Evolutionary conservation across 1,140 invertebrate species (phyloP), one percentile per base, ranked within the genome.

Genomic region (Drosophila tsacasi): DNA sequence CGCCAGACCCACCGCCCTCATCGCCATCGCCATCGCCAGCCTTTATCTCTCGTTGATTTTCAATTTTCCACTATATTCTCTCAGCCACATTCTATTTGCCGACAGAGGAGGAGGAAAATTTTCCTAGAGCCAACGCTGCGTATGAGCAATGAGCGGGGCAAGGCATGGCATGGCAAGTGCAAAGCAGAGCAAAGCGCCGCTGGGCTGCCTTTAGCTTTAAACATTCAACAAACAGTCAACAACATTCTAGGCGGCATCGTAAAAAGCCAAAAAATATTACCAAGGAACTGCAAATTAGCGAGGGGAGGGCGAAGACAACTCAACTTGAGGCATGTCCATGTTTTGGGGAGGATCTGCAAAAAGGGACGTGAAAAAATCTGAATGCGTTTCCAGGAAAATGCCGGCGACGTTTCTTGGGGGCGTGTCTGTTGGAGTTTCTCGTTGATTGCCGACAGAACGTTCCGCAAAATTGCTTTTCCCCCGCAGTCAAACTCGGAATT

Each of bases 21-120:
- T 25, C 19, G 0, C 25, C 30, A 40, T 25, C 19, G 0, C 25
- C 30, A 40, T 63, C 52, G 32, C 25, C 52, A 63, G 55, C 37
- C 25, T 78, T 61, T 77, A 77, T 86, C 79, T 86, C 76, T 80
- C 58, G 64, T 63, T 79, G 62, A 65, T 85, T 85, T 84, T 85
- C 72, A 77, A 83, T 83, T 87, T 87, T 77, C 67, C 76, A 79
- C 79, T 76, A 84, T 84, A 68, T 69, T 58, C 60, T 49, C 54
- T 57, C 17, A 15, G 21, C 55, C 19, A 62, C 37, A 63, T 75
- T 59, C 23, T 75, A 52, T 25, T 25, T 54, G 46, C 59, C 50
- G 37, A 3, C 27, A 19, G 27, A 23, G 39, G n/a, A 50, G 25
- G 21, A 50, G 25, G 46, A 52, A 52, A 58, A 39, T 57, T 57